Percentiles rank a stretch among this genome's conserved stretches.
phyloP scores from a whole-genome alignment of 2,113 vertebrate species.

The Saccopteryx bilineata region DNA sequence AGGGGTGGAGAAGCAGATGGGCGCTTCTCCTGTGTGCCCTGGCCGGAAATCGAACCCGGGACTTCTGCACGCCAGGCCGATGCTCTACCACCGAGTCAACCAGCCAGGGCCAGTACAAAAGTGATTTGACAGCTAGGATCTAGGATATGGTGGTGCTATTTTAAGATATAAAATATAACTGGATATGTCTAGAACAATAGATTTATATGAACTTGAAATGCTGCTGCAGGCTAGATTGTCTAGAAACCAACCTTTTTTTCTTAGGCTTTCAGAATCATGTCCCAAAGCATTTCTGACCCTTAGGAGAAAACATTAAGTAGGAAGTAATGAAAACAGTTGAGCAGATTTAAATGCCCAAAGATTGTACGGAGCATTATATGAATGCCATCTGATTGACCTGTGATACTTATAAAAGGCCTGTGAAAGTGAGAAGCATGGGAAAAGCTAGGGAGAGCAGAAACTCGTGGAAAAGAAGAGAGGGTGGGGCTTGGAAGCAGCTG shows the following conservation, averaged over 20 bases:
- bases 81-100: too few relatives aligned
- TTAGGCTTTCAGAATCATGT: neutral
- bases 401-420: neutral
- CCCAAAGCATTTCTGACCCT: neutral
- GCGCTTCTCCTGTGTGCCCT: too few relatives aligned
- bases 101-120: neutral
- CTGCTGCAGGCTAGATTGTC: neutral
- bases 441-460: neutral
- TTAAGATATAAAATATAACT: neutral
- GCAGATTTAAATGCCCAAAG: neutral
- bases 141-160: neutral
- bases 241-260: conserved; percentile 19
- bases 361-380: neutral
- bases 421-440: conserved; percentile 63
- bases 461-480: neutral
- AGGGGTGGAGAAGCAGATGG: too few relatives aligned
- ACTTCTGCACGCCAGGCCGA: too few relatives aligned
- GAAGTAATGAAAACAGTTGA: conserved; percentile 11
- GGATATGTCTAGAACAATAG: neutral
- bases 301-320: conserved; percentile 12
- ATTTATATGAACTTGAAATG: conserved; percentile 49
- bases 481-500: neutral
- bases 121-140: neutral
- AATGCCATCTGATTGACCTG: neutral
- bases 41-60: too few relatives aligned